Base-by-base conservation (phyloP, 1,140 invertebrate genomes). In the Drosophila kepulauana region DNA sequence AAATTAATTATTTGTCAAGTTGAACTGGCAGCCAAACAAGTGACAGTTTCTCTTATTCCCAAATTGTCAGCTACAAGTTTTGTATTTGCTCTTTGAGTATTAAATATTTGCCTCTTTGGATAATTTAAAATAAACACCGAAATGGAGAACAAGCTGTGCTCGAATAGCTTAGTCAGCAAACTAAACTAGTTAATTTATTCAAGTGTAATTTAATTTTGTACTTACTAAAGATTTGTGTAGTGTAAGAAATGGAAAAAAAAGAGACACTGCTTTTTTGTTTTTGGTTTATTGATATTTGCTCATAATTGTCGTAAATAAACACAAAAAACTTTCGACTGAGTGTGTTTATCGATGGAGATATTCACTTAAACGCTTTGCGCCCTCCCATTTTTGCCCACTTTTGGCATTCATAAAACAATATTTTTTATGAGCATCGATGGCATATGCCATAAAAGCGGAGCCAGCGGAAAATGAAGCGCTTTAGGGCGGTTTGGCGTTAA, bases 391-490 rank as follows among this genome's bases (percentile, higher is more conserved):
- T 38, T 66, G 38, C 56, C 16, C 33, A 61, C 49, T 48, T 51
- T 49, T 61, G 61, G 45, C 45, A 75, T 71, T 62, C 77, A 75
- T 69, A 78, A 88, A 82, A 75, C 70, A 71, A 88, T 88, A 84
- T 88, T 88, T 88, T 87, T 82, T 82, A 82, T 77, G 76, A 46
- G 57, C 70, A 61, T 57, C 79, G 75, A 70, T 79, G 76, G 81
- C 81, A 84, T 82, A 84, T 84, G 82, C 67, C 84, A 77, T 87
- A 86, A 86, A 86, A 88, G 33, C 62, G 61, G 56, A 59, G 56
- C 51, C 68, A 64, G 48, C 72, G 63, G 52, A 75, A 75, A 74
- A 78, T 69, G 61, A 75, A 72, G 56, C 74, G 74, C 69, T 72
- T 76, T 62, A 65, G 58, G 71, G 52, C 58, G 64, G 72, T 25